Conservation (phyloP, 2,113 vertebrate species). For the mouse (Mus musculus) region GRCm39 chrX:51982501-51983000, state of each 20-base stretch:
- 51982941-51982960: not conserved
- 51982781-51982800: not conserved
- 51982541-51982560: not conserved
- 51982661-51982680: not conserved
- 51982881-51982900: not conserved
- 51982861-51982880: not conserved
- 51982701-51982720: not conserved
- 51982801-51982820: not conserved
- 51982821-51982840: not conserved
- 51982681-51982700: not conserved
- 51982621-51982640: not conserved
- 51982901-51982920: not conserved
- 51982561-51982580: not conserved
- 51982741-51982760: not conserved
- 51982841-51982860: not conserved
- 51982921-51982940: not conserved
- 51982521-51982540: not conserved
- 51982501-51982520: not conserved
- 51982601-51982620: not conserved
- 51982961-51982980: not conserved
- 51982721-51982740: not conserved
- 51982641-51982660: not conserved
- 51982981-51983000: not conserved
- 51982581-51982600: not conserved
- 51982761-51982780: not conserved